Base-by-base conservation (phyloP, 2,888 invertebrate species). In the Hemistola chrysoprasaria region DNA sequence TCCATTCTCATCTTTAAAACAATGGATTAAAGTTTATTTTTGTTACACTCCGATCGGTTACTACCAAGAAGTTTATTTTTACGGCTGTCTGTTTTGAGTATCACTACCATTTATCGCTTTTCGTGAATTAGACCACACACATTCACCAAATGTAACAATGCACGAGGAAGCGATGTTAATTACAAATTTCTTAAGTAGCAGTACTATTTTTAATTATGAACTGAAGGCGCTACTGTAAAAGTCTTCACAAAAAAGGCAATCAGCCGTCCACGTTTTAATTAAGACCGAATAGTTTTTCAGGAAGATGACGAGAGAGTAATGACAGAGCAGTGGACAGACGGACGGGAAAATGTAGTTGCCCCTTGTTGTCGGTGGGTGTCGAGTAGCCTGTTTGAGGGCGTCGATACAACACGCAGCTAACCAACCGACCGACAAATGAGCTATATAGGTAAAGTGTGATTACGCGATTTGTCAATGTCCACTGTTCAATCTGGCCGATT, bases 231-330 rank as follows among this genome's bases (percentile, higher is more conserved):
- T 23, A 27, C 25, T 22, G 11, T 6, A 28, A 41, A 33, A 23
- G 8, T 31, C 23, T 34, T n/a, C n/a, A n/a, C 22, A 10, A 40
- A 45, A 43, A 43, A 40, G 25, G 32, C 11, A 34, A 28, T 26
- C 28, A 33, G 10, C 6, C 24, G 7, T 26, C 20, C 1, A 8
- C 5, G 28, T 37, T 42, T 42, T 48, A 43, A 43, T 46, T 39
- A 44, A 45, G 30, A 38, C 8, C 29, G 36, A 47, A 47, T 47
- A 46, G 47, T 45, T 43, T 42, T 39, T 38, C 23, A 45, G n/a
- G 30, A 40, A 29, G 33, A 47, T 38, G 35, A 35, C 37, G 22
- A 27, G 8, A 27, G 30, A 22, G 8, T 45, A 49, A 45, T 47
- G 40, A 42, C 11, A 39, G 45, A 40, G 16, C 16, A 2, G 29